Percentiles rank a stretch among this genome's conserved stretches.
These are phyloP conservation scores for Zeugodacus cucurbitae DNA, from an alignment of 1,140 invertebrate genomes.

Conservation along the genomic window DNA sequence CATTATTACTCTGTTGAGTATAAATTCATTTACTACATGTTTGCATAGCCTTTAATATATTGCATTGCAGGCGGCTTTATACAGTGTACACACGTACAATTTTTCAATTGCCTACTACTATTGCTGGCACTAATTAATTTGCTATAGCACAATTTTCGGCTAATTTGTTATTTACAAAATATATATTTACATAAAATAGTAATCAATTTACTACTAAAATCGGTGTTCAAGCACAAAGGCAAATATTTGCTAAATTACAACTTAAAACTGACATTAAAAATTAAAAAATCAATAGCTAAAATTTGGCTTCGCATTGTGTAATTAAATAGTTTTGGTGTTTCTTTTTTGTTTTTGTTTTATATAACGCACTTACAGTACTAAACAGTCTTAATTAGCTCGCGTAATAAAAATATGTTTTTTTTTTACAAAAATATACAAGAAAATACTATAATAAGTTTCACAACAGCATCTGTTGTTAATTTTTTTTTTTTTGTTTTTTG, in stretches of 20 bases:
- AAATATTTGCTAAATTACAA: neutral
- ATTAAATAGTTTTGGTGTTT: constrained; percentile 32
- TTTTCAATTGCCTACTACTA: neutral
- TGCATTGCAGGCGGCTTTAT: neutral
- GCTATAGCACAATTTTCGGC: constrained; percentile 3
- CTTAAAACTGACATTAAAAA: neutral
- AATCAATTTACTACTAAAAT: neutral
- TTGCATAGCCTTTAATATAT: neutral
- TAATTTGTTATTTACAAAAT: neutral
- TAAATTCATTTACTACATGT: neutral
- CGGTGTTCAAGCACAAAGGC: neutral
- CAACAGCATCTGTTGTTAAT: neutral
- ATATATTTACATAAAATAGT: neutral
- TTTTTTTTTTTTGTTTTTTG: neutral
- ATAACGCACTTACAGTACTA: neutral
- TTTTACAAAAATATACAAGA: neutral
- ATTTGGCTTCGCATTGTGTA: constrained; percentile 10
- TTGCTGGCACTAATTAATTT: constrained; percentile 3
- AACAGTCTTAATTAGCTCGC: constrained; percentile 34
- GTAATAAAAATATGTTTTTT: neutral
- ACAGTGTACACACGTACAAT: neutral
- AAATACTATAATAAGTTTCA: neutral
- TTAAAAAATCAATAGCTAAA: constrained; percentile 22
- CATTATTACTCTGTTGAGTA: neutral
- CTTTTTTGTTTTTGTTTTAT: neutral